Conservation (phyloP, 92 coral and sea anemone species). For the Epizoanthus fatuus region DNA sequence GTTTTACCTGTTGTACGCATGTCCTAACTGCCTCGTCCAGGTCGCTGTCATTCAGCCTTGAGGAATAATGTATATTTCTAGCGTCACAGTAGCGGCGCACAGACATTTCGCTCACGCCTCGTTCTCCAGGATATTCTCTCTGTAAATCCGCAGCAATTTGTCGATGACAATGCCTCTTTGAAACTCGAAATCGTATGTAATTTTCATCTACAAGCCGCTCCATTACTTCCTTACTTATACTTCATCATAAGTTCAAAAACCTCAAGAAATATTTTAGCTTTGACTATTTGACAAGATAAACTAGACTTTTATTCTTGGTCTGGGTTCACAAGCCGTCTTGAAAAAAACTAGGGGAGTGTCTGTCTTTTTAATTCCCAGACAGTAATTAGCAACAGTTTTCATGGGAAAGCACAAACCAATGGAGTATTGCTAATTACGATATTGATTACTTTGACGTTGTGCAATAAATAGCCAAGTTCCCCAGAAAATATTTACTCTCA, state of each 20-base stretch:
- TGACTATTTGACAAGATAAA: background rate
- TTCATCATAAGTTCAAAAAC: background rate
- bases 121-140: background rate
- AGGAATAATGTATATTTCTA: background rate
- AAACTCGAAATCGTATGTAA: background rate
- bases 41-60: background rate
- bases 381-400: too few species aligned
- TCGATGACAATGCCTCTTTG: background rate
- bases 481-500: too few species aligned
- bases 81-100: slow-evolving; percentile 9
- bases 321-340: too few species aligned
- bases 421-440: too few species aligned
- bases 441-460: too few species aligned
- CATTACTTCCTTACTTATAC: background rate
- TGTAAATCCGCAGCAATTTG: slow-evolving; percentile 12
- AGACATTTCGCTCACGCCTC: slow-evolving; percentile 17
- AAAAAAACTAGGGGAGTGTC: too few species aligned
- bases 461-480: too few species aligned
- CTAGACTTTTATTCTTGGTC: too few species aligned
- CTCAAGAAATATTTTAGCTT: background rate
- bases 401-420: too few species aligned
- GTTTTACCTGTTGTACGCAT: slow-evolving; percentile 11
- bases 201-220: slow-evolving; percentile 1
- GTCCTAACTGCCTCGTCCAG: slow-evolving; percentile 12
- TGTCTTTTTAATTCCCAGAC: too few species aligned